phyloP scores from a whole-genome alignment of 2,888 invertebrate genomes.

The Lacanobia oleracea region DNA sequence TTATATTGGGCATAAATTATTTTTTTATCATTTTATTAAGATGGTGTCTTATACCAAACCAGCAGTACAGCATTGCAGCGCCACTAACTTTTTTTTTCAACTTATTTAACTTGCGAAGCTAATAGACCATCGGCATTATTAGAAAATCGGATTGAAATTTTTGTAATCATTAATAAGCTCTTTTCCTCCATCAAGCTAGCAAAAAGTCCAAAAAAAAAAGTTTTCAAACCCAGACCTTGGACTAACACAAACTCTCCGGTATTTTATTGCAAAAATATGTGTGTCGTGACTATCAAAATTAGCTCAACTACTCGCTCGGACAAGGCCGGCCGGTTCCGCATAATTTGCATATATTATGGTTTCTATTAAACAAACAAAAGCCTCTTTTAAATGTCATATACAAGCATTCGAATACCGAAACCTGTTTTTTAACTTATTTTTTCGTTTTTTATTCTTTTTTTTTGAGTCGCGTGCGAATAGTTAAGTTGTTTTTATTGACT shows the following conservation, averaged over 20 bases:
- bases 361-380: constrained; percentile 63
- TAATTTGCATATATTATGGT: constrained; percentile 68
- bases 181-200: neutral
- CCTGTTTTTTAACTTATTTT: constrained; percentile 25
- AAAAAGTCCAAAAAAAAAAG: neutral
- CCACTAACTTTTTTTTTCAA: no score
- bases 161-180: no score
- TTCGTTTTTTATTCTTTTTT: constrained; percentile 11
- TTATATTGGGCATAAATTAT: neutral
- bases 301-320: constrained; percentile 58
- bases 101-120: no score
- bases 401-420: constrained; percentile 42
- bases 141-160: no score
- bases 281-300: constrained; percentile 65
- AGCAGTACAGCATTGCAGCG: no score
- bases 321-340: constrained; percentile 71
- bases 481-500: neutral
- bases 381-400: constrained; percentile 59
- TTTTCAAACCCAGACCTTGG: constrained; percentile 13
- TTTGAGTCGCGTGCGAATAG: constrained; percentile 15
- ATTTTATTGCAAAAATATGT: constrained; percentile 61
- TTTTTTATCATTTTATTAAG: no score
- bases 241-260: constrained; percentile 6
- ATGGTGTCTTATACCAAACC: no score
- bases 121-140: no score